Evolutionary conservation across 2,888 invertebrate species (phyloP), one percentile per base, ranked within the genome.

Genomic region (Slavum lentiscoides): DNA sequence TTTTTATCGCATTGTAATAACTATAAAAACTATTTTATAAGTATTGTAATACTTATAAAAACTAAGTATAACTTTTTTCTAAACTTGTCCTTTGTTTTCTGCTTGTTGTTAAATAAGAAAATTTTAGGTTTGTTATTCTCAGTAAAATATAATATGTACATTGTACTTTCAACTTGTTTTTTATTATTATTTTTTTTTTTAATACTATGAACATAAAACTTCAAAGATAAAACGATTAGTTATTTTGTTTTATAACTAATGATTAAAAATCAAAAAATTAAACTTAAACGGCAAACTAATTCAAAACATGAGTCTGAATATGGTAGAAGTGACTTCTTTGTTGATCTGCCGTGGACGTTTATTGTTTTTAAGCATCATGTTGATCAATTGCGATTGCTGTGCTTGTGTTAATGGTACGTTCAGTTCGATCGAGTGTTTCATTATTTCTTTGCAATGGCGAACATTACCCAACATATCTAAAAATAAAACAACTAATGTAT

Each of bases 331-430:
- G 19, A 80, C 80, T 70, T 80, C 70, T 43, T 80, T 64, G 64
- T 72, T 80, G 17, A 70, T 72, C 7, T 64, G 64, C 62, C 39
- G 37, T 37, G 62, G 23, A 37, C 64, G 53, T 43, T 43, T 43
- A 39, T 80, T 72, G 39, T 82, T 82, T 9, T 82, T 62, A 9
- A 82, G 30, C n/a, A 82, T 43, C 62, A 80, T 72, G 37, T 80
- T 72, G 66, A 82, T 77, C 49, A 82, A 80, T 66, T 66, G 82
- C 53, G 72, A 58, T 66, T 83, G 77, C 61, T 83, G 83, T 66
- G 67, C 62, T 70, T 82, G 66, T 43, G 82, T 69, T 30, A 83
- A 72, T 53, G 83, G 82, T 58, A 80, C 37, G 55, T 83, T 82
- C 39, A 82, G 19, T 72, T 61, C 68, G 43, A 75, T 53, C 1